Conservation (phyloP, 2,797 vertebrate species). For the Intellagama lesueurii region DNA sequence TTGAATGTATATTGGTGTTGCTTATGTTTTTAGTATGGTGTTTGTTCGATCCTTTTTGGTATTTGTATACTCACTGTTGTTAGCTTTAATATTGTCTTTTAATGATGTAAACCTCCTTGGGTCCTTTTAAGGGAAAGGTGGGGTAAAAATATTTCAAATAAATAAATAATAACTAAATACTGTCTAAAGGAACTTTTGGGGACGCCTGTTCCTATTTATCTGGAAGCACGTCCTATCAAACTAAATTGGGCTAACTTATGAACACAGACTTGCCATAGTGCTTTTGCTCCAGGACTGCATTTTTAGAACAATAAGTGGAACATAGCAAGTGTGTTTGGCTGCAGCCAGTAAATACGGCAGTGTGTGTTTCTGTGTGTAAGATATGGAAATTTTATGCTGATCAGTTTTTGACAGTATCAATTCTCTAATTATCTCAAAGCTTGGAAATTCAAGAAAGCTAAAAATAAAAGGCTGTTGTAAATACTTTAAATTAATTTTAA, state of each 20-base stretch:
- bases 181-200: no score
- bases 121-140: no score
- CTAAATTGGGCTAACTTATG: background rate
- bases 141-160: no score
- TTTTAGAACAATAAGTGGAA: slow-evolving; percentile 36
- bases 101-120: no score
- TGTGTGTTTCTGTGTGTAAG: slow-evolving; percentile 19
- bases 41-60: no score
- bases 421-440: background rate
- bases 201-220: background rate
- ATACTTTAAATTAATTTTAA: no score
- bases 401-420: background rate
- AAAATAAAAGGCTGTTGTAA: no score
- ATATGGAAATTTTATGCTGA: slow-evolving; percentile 28
- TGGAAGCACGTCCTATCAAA: background rate
- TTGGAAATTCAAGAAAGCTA: background rate
- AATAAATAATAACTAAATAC: no score
- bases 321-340: slow-evolving; percentile 38
- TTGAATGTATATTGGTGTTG: no score
- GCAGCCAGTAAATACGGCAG: slow-evolving; percentile 34
- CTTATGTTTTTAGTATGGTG: no score
- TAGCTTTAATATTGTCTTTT: no score
- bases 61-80: no score
- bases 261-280: background rate
- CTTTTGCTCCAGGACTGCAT: background rate